phyloP scores from a whole-genome alignment of 2,888 invertebrate species.

The Vanessa cardui region DNA sequence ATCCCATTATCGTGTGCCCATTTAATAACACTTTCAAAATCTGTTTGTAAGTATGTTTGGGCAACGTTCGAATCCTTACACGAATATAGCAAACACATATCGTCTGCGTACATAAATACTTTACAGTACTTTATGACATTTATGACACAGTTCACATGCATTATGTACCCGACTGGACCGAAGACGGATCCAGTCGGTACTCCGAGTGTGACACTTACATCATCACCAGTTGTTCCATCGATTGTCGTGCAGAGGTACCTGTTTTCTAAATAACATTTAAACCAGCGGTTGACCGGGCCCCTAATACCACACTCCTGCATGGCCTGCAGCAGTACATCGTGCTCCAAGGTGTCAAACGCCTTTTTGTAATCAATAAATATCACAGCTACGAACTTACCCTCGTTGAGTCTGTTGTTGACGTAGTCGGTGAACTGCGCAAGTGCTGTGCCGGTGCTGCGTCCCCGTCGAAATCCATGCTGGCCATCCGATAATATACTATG shows the following conservation, averaged over 20 bases:
- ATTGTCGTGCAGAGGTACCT: slow-evolving; percentile 14
- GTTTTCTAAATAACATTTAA: slow-evolving; percentile 22
- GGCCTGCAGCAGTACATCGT: slow-evolving; percentile 29
- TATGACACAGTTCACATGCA: slow-evolving; percentile 37
- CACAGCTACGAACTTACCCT: slow-evolving; percentile 20
- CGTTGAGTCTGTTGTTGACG: slow-evolving; percentile 23
- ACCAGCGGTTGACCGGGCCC: slow-evolving; percentile 33
- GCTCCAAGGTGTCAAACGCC: slow-evolving; percentile 38
- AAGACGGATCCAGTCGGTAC: slow-evolving; percentile 38
- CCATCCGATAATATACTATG: slow-evolving; percentile 20
- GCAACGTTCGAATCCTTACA: slow-evolving; percentile 12
- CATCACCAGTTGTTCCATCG: slow-evolving; percentile 7
- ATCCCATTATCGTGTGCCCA: slow-evolving; percentile 39
- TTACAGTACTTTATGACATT: slow-evolving; percentile 32
- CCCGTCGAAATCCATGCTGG: slow-evolving; percentile 30
- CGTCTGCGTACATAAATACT: slow-evolving; percentile 40
- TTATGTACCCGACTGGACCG: slow-evolving; percentile 38
- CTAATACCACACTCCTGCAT: slow-evolving; percentile 41
- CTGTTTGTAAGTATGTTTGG: slow-evolving; percentile 17
- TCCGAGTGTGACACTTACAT: slow-evolving; percentile 22
- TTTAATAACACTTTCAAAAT: slow-evolving; percentile 28
- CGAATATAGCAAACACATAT: slow-evolving; percentile 36
- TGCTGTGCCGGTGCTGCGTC: slow-evolving; percentile 25
- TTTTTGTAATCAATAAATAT: slow-evolving; percentile 39
- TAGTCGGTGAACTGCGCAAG: slow-evolving; percentile 26